A percentile compares a stretch with the other conserved stretches of the same genome.
These are phyloP conservation scores for Eugnorisma glareosa DNA, from an alignment of 2,888 invertebrate genomes.

Conservation along the genomic window DNA sequence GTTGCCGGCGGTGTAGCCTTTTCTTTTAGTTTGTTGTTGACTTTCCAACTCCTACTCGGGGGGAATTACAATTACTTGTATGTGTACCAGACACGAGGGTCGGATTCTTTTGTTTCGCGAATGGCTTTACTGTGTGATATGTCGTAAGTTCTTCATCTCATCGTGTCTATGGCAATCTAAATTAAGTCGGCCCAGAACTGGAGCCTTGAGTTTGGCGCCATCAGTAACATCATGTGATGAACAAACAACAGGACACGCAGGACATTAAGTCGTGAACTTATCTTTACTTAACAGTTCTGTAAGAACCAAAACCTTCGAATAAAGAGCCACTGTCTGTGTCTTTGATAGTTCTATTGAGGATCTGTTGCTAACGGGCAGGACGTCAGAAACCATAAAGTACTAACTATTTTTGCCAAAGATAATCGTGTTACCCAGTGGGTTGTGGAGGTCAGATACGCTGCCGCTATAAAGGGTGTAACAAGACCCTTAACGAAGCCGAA, in stretches of 20 bases:
- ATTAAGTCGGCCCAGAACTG: neutral
- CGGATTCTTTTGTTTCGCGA: neutral
- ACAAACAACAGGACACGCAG: too few relatives aligned
- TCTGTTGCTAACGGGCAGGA: too few relatives aligned
- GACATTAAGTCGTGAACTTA: neutral
- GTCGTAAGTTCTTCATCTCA: neutral
- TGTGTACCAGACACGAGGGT: neutral
- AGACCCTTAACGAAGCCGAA: too few relatives aligned
- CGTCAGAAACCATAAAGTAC: neutral
- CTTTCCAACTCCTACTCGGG: conserved; percentile 29
- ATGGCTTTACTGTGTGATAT: neutral
- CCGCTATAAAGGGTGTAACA: too few relatives aligned
- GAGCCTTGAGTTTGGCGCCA: neutral
- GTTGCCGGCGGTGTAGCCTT: conserved; percentile 32
- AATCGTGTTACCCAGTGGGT: neutral
- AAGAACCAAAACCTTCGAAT: neutral
- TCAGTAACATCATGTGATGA: too few relatives aligned
- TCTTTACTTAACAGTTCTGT: neutral
- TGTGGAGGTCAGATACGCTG: too few relatives aligned
- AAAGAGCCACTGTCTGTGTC: too few relatives aligned
- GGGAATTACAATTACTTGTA: conserved; percentile 27
- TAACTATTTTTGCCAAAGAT: neutral
- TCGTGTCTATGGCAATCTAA: neutral
- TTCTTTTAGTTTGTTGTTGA: conserved; percentile 45
- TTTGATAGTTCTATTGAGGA: too few relatives aligned